Evolutionary conservation across 92 coral and sea anemone genomes (phyloP), one percentile per base, ranked within the genome.

Genomic region (Pocillopora meandrina): DNA sequence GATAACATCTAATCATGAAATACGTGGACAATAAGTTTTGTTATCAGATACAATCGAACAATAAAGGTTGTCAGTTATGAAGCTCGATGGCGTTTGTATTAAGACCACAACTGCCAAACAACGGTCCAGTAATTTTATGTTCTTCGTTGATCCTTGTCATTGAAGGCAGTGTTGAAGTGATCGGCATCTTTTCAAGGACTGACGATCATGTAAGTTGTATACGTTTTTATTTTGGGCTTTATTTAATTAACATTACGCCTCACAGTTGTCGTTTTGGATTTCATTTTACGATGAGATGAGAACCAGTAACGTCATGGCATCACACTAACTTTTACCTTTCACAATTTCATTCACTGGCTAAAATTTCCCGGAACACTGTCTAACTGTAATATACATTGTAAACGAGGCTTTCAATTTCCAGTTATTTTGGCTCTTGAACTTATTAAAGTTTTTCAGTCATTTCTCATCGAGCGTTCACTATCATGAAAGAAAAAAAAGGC

Each of bases 11-110:
- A 61, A 83, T 83, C 65, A 21, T 16, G 26, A 35, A 34, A 56
- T 42, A n/a, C 13, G 61, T 52, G 72, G 56, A 18, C 61, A 70
- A 59, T 71, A 67, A 55, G 77, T 33, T 71, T 47, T 81, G 69
- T 81, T 81, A 81, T 81, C 85, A 55, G 70, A 59, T 66, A 64
- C 77, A 70, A 52, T 69, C 71, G 61, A 80, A 80, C 66, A 80
- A 69, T 68, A 81, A 68, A 57, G 56, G 67, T 58, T 81, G 77
- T 68, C 85, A 23, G 62, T 57, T 81, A 20, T 66, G 83, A 65
- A 64, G 56, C 70, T 65, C 73, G 68, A 26, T 18, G 19, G 36
- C 18, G 55, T 65, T 56, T 67, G 31, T 67, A 31, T 68, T 64
- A 34, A 14, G 72, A 47, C 21, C 65, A 60, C 68, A 20, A 26